Evolutionary conservation across 2,797 vertebrate genomes (phyloP).

Genomic region (Alouatta caraya): DNA sequence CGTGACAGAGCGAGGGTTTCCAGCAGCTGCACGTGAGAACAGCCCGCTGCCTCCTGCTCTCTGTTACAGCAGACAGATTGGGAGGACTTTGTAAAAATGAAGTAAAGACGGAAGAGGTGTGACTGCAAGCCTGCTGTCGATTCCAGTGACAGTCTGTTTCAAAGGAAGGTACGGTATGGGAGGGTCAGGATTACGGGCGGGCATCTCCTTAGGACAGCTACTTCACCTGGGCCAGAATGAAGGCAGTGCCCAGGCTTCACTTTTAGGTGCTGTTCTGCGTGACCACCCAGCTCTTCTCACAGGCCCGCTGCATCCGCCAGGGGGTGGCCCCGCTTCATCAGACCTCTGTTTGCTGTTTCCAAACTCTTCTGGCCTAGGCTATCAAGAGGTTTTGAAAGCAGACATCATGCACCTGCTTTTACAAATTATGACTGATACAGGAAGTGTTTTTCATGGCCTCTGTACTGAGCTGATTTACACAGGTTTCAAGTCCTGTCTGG

Average conservation of each 20-base stretch:
- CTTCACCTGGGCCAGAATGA: too few relatives aligned
- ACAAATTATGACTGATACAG: neutral
- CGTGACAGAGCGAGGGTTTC: neutral
- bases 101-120: fast-evolving
- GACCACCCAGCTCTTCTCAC: fast-evolving
- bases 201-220: neutral
- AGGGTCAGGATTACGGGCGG: neutral
- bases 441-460: neutral
- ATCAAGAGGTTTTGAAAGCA: neutral
- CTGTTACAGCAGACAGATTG: neutral
- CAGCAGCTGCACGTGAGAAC: fast-evolving
- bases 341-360: too few relatives aligned
- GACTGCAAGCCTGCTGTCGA: fast-evolving
- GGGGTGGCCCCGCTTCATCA: fast-evolving
- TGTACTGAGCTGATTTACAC: neutral
- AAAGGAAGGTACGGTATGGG: neutral
- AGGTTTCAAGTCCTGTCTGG: neutral
- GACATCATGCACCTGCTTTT: neutral
- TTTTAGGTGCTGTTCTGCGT: neutral
- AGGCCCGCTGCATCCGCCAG: fast-evolving
- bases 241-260: neutral
- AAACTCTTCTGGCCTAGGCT: neutral
- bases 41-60: neutral
- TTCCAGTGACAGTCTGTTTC: neutral
- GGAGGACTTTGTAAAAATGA: neutral